phyloP scores from a whole-genome alignment of 2,888 invertebrate genomes.

The Scrobipalpa atriplicella region DNA sequence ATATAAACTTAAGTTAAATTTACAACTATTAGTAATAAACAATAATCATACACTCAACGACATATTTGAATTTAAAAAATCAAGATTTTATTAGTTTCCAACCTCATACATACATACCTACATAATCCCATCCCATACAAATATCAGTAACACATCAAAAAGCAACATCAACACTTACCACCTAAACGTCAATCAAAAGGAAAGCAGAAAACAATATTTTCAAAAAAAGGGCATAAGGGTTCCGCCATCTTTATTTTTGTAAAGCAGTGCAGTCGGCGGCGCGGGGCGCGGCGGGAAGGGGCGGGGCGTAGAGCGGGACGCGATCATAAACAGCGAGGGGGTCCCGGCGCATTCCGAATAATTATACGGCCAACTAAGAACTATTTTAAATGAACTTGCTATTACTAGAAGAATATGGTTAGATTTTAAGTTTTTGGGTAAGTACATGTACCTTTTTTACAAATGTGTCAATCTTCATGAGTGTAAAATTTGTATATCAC shows the following conservation, averaged over 20 bases:
- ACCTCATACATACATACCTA: no score
- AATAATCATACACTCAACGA: no score
- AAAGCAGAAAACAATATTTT: conserved; percentile 6
- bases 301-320: conserved; percentile 67
- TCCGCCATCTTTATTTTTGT: conserved; percentile 78
- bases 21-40: no score
- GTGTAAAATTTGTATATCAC: no score
- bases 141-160: not conserved
- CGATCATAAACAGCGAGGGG: conserved; percentile 52
- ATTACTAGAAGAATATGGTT: conserved; percentile 8
- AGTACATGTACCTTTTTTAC: not conserved
- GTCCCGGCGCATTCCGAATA: conserved; percentile 8
- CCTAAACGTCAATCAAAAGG: not conserved
- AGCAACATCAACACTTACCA: not conserved
- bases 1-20: no score
- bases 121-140: not conserved
- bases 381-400: conserved; percentile 1
- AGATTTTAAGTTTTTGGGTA: conserved; percentile 1
- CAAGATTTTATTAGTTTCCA: no score
- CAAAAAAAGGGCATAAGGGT: conserved; percentile 29
- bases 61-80: no score
- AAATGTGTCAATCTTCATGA: no score
- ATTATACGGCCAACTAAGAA: conserved; percentile 1
- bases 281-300: conserved; percentile 55
- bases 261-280: conserved; percentile 64